Percentiles rank a stretch among this genome's conserved stretches.
Conservation (phyloP, 2,888 invertebrate genomes). For the Coenonympha glycerion region DNA sequence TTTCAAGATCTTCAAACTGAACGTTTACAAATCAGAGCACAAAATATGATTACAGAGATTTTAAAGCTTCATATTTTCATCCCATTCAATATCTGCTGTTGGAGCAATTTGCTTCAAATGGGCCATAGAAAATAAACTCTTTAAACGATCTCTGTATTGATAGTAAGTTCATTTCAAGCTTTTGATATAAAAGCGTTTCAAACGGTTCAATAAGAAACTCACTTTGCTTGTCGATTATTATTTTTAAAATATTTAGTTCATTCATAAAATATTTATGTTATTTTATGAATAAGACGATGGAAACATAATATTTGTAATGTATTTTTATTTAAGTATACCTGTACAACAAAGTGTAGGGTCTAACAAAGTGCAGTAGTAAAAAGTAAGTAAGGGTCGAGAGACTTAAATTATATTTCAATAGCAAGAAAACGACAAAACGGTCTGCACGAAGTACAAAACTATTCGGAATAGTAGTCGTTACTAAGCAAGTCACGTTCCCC, state of each 20-base stretch:
- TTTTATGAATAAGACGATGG: too few relatives aligned
- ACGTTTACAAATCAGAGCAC: background rate
- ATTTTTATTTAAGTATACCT: too few relatives aligned
- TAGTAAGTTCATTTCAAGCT: conserved; percentile 3
- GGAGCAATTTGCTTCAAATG: conserved; percentile 15
- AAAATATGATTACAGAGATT: background rate
- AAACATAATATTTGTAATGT: too few relatives aligned
- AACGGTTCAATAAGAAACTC: background rate
- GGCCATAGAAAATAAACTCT: conserved; percentile 6
- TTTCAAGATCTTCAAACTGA: background rate
- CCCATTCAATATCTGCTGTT: conserved; percentile 17
- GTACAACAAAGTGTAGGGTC: too few relatives aligned
- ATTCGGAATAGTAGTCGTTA: conserved; percentile 42
- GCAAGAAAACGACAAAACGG: conserved; percentile 6
- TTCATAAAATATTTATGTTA: too few relatives aligned
- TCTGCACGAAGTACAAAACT: conserved; percentile 30
- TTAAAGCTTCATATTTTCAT: conserved; percentile 4
- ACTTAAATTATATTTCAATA: conserved; percentile 1
- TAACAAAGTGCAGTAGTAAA: background rate
- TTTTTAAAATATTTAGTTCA: too few relatives aligned
- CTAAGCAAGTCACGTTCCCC: conserved; percentile 55
- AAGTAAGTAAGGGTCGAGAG: background rate
- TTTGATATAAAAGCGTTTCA: conserved; percentile 1
- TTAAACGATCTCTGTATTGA: conserved; percentile 5
- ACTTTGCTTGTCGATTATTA: background rate